phyloP scores from a whole-genome alignment of 2,888 invertebrate genomes.

The Tachystola acroxantha region DNA sequence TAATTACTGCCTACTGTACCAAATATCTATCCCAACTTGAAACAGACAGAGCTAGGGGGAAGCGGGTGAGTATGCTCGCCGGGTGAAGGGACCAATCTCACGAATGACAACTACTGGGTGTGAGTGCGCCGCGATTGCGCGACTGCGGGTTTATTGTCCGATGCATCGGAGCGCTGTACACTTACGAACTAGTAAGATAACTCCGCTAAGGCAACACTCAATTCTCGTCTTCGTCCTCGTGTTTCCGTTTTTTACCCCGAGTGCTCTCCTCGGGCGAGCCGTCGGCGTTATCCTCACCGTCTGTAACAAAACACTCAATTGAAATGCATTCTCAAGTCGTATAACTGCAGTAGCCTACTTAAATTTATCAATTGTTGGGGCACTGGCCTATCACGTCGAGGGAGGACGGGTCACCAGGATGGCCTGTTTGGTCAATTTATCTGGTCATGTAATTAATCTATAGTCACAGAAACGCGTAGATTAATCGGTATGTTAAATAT shows the following conservation, averaged over 20 bases:
- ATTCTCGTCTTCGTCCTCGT: conserved; percentile 75
- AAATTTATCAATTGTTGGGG: no score
- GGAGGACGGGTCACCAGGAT: no score
- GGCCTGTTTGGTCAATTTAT: no score
- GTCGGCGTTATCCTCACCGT: conserved; percentile 57
- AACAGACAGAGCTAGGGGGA: conserved; percentile 18
- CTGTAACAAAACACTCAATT: conserved; percentile 28
- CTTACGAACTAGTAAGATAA: conserved; percentile 74
- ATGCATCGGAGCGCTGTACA: conserved; percentile 73
- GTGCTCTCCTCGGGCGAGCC: conserved; percentile 72
- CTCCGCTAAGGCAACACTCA: conserved; percentile 72
- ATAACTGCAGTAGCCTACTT: no score
- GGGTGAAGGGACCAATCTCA: conserved; percentile 45
- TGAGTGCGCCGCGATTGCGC: conserved; percentile 33
- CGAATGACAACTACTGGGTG: conserved; percentile 57
- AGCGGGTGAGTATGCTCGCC: conserved; percentile 35
- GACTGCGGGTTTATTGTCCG: conserved; percentile 63
- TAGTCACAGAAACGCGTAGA: no score
- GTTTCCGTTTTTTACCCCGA: conserved; percentile 80
- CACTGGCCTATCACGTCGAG: no score
- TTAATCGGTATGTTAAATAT: no score
- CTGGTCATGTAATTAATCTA: no score
- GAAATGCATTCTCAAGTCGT: background rate
- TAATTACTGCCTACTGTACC: no score
- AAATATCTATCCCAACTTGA: no score